Evolutionary conservation across 1,140 invertebrate genomes (phyloP), one percentile per base, ranked within the genome.

Genomic region (Sycophila sp.): DNA sequence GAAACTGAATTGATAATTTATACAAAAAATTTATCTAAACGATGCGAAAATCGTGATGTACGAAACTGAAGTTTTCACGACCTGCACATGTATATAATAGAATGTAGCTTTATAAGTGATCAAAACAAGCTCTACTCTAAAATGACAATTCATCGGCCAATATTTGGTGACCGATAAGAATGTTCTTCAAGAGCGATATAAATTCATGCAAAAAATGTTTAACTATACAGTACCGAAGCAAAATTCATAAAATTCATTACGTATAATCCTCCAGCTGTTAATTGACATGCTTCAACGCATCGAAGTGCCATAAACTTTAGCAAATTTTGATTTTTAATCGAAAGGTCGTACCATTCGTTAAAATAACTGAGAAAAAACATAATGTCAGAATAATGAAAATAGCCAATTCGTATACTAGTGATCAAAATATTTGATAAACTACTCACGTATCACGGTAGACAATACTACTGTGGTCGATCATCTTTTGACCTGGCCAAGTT

Each of bases 401-500:
- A n/a, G n/a, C n/a, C n/a, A n/a, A n/a, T n/a, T n/a, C n/a, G n/a
- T n/a, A n/a, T n/a, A n/a, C n/a, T n/a, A n/a, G n/a, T n/a, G n/a
- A n/a, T n/a, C n/a, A n/a, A n/a, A n/a, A n/a, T n/a, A n/a, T n/a
- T n/a, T n/a, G n/a, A n/a, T n/a, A n/a, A n/a, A n/a, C n/a, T n/a
- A 30, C 74, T 73, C 62, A 77, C 76, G 72, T 71, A 38, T 49
- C 68, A 17, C 53, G 17, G n/a, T 47, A 69, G 2, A 76, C 28
- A 26, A 15, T 22, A 30, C n/a, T 26, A 47, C 75, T 77, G 28
- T 75, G 58, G 49, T 76, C 73, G 8, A 60, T 71, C 17, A 77
- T 38, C 55, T 70, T 45, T 58, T 77, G 73, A 0, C 76, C 73
- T 5, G 66, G 62, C 68, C 68, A 77, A 59, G 65, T 76, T 19